These are phyloP conservation scores for Naja naja DNA, from an alignment of 2,113 vertebrate genomes.

Conservation along the genomic window DNA sequence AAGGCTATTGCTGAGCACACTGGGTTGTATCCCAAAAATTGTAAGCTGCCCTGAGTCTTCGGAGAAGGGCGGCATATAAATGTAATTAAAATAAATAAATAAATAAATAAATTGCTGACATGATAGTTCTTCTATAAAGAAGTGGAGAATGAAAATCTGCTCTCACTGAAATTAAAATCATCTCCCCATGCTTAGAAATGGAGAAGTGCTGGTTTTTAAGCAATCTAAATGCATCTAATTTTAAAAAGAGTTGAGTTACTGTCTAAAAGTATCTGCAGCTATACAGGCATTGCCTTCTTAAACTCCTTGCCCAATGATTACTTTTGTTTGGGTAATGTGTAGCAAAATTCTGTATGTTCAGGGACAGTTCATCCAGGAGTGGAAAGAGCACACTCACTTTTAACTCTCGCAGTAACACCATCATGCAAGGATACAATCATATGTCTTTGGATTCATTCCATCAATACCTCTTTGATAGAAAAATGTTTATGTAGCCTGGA, in stretches of 20 bases:
- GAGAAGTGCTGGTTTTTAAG: not conserved
- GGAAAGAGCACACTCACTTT: not conserved
- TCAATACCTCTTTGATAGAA: not conserved
- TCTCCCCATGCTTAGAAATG: not conserved
- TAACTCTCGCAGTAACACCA: not conserved
- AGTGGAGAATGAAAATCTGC: not conserved
- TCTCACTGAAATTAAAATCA: not conserved
- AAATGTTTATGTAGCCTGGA: not conserved
- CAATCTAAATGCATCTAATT: not conserved
- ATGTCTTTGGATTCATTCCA: not conserved
- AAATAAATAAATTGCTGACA: no score
- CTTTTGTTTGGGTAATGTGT: not conserved
- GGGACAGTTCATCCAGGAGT: not conserved
- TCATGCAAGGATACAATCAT: not conserved
- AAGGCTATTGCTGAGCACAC: no score
- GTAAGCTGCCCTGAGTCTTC: no score
- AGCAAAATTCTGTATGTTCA: not conserved
- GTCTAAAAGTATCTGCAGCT: not conserved
- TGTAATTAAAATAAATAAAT: no score
- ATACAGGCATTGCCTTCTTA: not conserved
- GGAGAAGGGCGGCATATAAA: no score
- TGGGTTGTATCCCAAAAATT: no score
- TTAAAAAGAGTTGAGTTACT: not conserved
- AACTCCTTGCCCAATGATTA: not conserved
- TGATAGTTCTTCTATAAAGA: not conserved